A percentile compares a stretch with the other conserved stretches of the same genome.
These are phyloP conservation scores for Zelostemma sp. DNA, from an alignment of 1,140 invertebrate species.

Conservation along the genomic window DNA sequence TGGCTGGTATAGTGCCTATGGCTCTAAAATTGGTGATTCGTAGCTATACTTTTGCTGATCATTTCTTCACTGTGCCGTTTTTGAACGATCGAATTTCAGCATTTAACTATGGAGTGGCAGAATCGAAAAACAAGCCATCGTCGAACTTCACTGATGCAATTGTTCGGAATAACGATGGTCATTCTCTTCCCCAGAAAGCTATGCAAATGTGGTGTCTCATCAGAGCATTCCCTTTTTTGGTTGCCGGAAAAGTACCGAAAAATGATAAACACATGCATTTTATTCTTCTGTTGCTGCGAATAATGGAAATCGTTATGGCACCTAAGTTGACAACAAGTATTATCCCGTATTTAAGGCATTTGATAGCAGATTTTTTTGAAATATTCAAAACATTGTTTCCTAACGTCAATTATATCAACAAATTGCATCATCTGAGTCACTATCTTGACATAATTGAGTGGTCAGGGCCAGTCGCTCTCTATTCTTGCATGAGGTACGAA, in stretches of 20 bases:
- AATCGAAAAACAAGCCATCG: conserved; percentile 43
- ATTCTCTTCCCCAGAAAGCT: conserved; percentile 31
- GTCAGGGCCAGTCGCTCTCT: no score
- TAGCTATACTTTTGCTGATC: not conserved
- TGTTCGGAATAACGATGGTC: not conserved
- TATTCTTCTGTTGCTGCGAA: conserved; percentile 21
- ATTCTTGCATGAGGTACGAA: no score
- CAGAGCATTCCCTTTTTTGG: conserved; percentile 27
- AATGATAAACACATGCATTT: conserved; percentile 18
- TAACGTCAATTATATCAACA: conserved; percentile 15
- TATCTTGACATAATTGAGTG: no score
- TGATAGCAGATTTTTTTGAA: conserved; percentile 11
- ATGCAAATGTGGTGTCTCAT: conserved; percentile 32
- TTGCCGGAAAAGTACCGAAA: conserved; percentile 11
- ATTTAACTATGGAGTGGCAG: conserved; percentile 43
- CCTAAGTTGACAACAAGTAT: conserved; percentile 18
- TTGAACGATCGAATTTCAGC: conserved; percentile 19
- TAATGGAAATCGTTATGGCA: conserved; percentile 50
- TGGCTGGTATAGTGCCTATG: conserved; percentile 31
- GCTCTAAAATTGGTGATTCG: conserved; percentile 33
- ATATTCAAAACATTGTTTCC: conserved; percentile 17
- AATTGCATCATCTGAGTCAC: conserved; percentile 14
- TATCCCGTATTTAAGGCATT: conserved; percentile 6
- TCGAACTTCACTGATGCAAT: conserved; percentile 32
- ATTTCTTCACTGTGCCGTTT: conserved; percentile 21